phyloP scores from a whole-genome alignment of 2,888 invertebrate species.

The Leucoptera coffeella region DNA sequence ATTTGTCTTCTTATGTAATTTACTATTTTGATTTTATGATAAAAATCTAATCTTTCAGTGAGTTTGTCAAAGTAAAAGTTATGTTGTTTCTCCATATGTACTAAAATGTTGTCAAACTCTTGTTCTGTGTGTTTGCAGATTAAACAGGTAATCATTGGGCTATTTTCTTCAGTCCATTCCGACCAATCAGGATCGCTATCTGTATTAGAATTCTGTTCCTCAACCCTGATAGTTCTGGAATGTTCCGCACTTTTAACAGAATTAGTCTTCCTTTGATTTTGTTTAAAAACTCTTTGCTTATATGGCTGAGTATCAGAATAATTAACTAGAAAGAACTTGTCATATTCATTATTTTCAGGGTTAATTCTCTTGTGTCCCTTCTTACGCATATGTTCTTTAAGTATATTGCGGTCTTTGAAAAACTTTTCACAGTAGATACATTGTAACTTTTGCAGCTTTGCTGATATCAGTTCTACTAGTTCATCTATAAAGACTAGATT shows the following conservation, averaged over 20 bases:
- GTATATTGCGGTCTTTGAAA: slow-evolving; percentile 77
- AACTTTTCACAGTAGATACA: slow-evolving; percentile 91
- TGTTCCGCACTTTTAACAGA: too few relatives aligned
- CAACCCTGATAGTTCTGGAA: too few relatives aligned
- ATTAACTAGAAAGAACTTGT: slow-evolving; percentile 72
- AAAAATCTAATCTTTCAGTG: slow-evolving; percentile 61
- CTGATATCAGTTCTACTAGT: slow-evolving; percentile 69
- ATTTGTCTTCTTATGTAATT: slow-evolving; percentile 84
- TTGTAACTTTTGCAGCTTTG: slow-evolving; percentile 69
- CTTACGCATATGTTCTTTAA: slow-evolving; percentile 97
- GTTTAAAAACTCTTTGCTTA: slow-evolving; percentile 12
- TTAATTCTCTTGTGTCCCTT: slow-evolving; percentile 92
- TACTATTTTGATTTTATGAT: slow-evolving; percentile 80
- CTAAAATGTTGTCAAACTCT: slow-evolving; percentile 56
- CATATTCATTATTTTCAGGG: slow-evolving; percentile 80
- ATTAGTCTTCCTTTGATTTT: slow-evolving; percentile 8
- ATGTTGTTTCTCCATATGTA: slow-evolving; percentile 74
- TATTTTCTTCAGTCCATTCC: slow-evolving; percentile 76
- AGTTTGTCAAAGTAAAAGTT: slow-evolving; percentile 65
- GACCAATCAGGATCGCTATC: slow-evolving; percentile 69
- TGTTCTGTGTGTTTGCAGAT: slow-evolving; percentile 66
- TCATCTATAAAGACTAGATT: slow-evolving; percentile 87
- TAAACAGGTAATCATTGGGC: slow-evolving; percentile 67
- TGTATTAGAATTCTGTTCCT: slow-evolving; percentile 30
- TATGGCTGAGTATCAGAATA: slow-evolving; percentile 26